Evolutionary conservation across 2,888 invertebrate genomes (phyloP), one percentile per base, ranked within the genome.

Genomic region (Nemapogon koenigi): DNA sequence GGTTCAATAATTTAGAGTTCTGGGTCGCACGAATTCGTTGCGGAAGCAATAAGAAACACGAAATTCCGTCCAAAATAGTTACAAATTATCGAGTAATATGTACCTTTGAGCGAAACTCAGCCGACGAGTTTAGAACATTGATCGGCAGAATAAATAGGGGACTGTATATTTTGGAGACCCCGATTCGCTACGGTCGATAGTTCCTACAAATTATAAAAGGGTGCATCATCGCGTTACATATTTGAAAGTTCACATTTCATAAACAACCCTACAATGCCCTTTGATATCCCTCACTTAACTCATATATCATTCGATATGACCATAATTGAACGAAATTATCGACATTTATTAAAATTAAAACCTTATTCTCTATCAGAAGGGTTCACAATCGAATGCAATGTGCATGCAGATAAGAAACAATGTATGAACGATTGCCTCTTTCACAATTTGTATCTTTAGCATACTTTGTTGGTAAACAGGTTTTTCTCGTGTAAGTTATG

Each of bases 1-100:
- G 70, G 69, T 73, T 66, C 73, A 69, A 75, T 73, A 71, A 72
- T 70, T 66, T 67, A 61, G 58, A 67, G 59, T 73, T 69, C 63
- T 64, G 71, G 73, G 72, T 73, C 73, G 73, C 75, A 78, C 73
- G 75, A 72, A 75, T 76, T 73, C 67, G 75, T 67, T 69, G 75
- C 76, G 78, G 78, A 78, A 78, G 75, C 67, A 73, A 78, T 76
- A 70, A 75, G 73, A 72, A 75, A 73, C 73, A 76, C 69, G 73
- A 70, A 70, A 68, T 67, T 67, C 60, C 61, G 44, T 57, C 55
- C 58, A 51, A 62, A 62, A 59, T 61, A 58, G 58, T 62, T 49
- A 57, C 59, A 67, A 68, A 71, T 73, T 71, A 66, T 62, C 62
- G 57, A 60, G 7, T 62, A 63, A 63, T 59, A 57, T 49, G 50